Conservation (phyloP, 1,140 invertebrate species). For the Orussus abietinus region DNA sequence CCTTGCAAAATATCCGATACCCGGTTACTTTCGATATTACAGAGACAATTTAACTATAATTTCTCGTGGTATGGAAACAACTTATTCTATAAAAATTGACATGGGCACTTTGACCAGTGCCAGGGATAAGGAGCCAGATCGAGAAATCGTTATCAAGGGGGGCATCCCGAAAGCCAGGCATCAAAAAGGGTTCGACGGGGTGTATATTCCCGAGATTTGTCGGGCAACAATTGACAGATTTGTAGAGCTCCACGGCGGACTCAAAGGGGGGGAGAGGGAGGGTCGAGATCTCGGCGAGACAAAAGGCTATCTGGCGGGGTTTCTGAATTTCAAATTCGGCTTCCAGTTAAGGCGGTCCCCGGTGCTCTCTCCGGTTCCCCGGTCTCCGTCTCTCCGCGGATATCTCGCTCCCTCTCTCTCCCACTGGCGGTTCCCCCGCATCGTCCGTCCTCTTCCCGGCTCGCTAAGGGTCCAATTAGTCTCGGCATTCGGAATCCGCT, state of each 20-base stretch:
- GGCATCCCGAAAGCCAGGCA: too few relatives aligned
- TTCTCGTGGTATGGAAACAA: too few relatives aligned
- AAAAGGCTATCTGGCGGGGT: background rate
- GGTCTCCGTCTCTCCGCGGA: too few relatives aligned
- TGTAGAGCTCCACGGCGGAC: constrained; percentile 30
- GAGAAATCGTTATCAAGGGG: too few relatives aligned
- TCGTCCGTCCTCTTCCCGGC: constrained; percentile 23
- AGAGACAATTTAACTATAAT: too few relatives aligned
- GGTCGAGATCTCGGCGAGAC: constrained; percentile 3
- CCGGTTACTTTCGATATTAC: too few relatives aligned
- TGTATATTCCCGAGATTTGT: constrained; percentile 44
- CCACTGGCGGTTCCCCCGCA: constrained; percentile 4
- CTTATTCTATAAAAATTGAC: too few relatives aligned
- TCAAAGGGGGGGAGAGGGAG: constrained; percentile 14
- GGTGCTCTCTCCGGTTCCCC: constrained; percentile 7
- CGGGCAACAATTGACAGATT: constrained; percentile 51
- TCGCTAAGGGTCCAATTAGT: constrained; percentile 51
- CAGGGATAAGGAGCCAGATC: too few relatives aligned
- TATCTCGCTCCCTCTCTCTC: background rate
- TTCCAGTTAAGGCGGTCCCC: constrained; percentile 1
- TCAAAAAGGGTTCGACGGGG: too few relatives aligned
- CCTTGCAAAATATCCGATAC: too few relatives aligned
- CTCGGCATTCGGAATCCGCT: constrained; percentile 46
- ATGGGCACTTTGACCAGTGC: too few relatives aligned
- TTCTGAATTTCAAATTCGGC: constrained; percentile 7